Evolutionary conservation across 1,140 invertebrate genomes (phyloP), one percentile per base, ranked within the genome.

Genomic region (Tribolium castaneum): DNA sequence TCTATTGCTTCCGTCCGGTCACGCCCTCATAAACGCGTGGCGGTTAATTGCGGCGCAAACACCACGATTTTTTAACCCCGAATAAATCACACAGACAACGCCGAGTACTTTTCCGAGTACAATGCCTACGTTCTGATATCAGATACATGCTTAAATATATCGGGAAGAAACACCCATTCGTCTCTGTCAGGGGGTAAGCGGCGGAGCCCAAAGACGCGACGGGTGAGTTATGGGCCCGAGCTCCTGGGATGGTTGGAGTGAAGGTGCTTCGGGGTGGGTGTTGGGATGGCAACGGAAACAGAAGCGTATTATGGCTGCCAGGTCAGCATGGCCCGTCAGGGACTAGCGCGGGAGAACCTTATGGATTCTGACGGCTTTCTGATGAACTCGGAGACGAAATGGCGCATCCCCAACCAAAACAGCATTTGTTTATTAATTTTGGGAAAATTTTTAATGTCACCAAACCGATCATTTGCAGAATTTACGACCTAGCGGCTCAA

Each of bases 221-320:
- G 49, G 30, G 19, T 81, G 80, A 81, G 25, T 76, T 81, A 81
- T 80, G 78, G 80, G 35, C 70, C 62, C 74, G 77, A 78, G 56
- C 76, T 78, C 73, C 62, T 80, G 79, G 78, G 75, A 75, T 71
- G 76, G 80, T 72, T 56, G 54, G 73, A 72, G 70, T 50, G 56
- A 77, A 79, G 79, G 81, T 82, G 81, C 78, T 78, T 70, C 71
- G 81, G 78, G 74, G 78, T 59, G 62, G 62, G 71, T 70, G 35
- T 75, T 30, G 75, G 49, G 45, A 78, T 70, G 62, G 66, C 71
- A 73, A 52, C 71, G 73, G 73, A 62, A 75, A 75, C 73, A 82
- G 81, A 78, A 71, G 78, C 80, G 80, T 82, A 82, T 82, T 82
- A 82, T 82, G 81, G 81, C 80, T 82, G 80, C 81, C 72, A 78